A percentile compares a stretch with the other conserved stretches of the same genome.
phyloP scores from a whole-genome alignment of 2,113 vertebrate species.

The Promerops cafer region DNA sequence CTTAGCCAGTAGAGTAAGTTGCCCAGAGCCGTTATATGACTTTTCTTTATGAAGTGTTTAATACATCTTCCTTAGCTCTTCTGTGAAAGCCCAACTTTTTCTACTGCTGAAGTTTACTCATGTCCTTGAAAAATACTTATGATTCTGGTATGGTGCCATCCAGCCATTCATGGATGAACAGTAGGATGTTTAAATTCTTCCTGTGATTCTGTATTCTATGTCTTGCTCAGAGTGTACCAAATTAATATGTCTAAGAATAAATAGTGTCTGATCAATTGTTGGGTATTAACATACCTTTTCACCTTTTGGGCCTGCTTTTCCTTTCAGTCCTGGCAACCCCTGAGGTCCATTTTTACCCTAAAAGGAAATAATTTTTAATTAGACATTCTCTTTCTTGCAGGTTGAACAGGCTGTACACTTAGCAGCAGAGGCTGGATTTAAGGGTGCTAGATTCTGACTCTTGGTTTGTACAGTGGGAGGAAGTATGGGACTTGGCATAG shows the following conservation, averaged over 20 bases:
- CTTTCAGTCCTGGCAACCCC: slow-evolving; percentile 68
- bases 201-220: neutral
- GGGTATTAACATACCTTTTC: slow-evolving; percentile 71
- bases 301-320: slow-evolving; percentile 73
- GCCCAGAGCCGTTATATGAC: neutral
- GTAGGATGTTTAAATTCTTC: neutral
- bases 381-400: neutral
- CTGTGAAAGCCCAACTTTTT: neutral
- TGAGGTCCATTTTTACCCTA: slow-evolving; percentile 66
- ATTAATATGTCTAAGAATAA: neutral
- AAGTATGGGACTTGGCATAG: neutral
- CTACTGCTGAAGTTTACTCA: neutral
- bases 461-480: neutral
- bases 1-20: neutral
- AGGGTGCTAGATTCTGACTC: neutral
- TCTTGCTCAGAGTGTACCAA: neutral
- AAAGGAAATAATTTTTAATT: neutral
- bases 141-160: neutral
- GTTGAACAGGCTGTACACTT: neutral
- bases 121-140: neutral
- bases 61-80: neutral
- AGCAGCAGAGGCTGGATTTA: neutral
- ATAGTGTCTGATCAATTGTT: neutral
- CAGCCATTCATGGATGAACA: neutral
- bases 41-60: neutral